These are phyloP conservation scores for Nebria ingens DNA, from an alignment of 1,140 invertebrate genomes.

Conservation along the genomic window DNA sequence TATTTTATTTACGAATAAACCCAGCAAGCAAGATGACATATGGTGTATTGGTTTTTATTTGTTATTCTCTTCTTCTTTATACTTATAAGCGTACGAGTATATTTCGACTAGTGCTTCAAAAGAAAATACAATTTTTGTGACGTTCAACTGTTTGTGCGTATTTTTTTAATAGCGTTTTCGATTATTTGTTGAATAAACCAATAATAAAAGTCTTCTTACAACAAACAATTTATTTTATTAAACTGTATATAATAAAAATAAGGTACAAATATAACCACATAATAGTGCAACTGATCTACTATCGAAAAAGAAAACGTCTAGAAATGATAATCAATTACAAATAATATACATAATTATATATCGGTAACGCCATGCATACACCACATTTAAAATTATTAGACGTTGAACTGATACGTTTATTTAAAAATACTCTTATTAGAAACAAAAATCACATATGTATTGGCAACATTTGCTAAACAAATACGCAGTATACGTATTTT, in stretches of 20 bases:
- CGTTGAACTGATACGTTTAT: neutral
- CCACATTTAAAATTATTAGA: neutral
- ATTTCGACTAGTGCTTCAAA: too few species aligned
- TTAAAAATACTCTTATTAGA: neutral
- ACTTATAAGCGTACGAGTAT: too few species aligned
- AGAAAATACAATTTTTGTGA: too few species aligned
- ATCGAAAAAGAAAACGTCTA: too few species aligned
- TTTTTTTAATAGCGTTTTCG: too few species aligned
- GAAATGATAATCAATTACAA: neutral
- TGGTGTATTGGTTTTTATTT: too few species aligned
- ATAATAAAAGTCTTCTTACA: too few species aligned
- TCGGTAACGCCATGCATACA: neutral
- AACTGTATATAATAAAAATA: neutral
- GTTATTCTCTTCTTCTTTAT: too few species aligned
- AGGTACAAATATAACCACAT: slow-evolving; percentile 1
- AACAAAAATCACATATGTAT: neutral
- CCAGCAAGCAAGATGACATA: neutral
- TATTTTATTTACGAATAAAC: neutral
- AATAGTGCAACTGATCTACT: neutral
- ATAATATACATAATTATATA: neutral
- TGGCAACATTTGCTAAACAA: too few species aligned
- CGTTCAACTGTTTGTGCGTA: too few species aligned
- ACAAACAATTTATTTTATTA: slow-evolving; percentile 1
- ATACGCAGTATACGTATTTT: too few species aligned
- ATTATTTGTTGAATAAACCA: too few species aligned